Conservation (phyloP, 2,113 vertebrate genomes). For the Isurus oxyrinchus region DNA sequence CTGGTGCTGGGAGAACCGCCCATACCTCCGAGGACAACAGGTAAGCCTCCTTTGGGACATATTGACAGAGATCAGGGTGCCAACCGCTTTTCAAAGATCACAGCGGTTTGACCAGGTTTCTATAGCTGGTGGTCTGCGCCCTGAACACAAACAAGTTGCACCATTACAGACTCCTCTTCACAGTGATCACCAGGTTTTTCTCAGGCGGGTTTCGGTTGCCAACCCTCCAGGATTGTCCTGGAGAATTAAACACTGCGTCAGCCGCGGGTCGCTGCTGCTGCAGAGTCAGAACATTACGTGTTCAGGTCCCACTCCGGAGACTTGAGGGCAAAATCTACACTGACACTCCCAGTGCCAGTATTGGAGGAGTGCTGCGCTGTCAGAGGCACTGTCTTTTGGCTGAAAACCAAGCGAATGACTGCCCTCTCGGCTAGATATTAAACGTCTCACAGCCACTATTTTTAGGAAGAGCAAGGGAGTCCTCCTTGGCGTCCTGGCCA, state of each 20-base stretch:
- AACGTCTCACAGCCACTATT: not conserved
- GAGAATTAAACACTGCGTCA: not conserved
- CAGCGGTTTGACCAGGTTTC: not conserved
- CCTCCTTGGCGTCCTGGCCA: not conserved
- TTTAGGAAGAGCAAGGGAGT: not conserved
- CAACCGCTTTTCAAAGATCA: not conserved
- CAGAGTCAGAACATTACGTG: not conserved
- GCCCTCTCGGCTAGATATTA: not conserved
- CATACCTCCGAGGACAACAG: not conserved
- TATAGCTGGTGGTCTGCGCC: not conserved
- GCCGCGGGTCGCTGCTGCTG: not conserved
- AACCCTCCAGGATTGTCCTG: not conserved
- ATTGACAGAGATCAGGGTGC: no score
- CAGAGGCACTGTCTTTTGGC: not conserved
- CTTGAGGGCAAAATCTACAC: not conserved
- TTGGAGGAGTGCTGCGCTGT: not conserved
- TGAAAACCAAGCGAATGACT: no score
- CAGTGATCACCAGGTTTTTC: not conserved
- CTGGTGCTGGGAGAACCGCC: constrained; percentile 64
- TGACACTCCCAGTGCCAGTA: not conserved
- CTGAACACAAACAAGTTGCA: not conserved
- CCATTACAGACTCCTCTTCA: not conserved
- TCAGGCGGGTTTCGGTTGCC: not conserved
- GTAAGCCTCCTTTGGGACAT: constrained; percentile 22
- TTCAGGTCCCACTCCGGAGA: not conserved